Conservation (phyloP, 2,888 invertebrate genomes). For the Eucera pruinosa region DNA sequence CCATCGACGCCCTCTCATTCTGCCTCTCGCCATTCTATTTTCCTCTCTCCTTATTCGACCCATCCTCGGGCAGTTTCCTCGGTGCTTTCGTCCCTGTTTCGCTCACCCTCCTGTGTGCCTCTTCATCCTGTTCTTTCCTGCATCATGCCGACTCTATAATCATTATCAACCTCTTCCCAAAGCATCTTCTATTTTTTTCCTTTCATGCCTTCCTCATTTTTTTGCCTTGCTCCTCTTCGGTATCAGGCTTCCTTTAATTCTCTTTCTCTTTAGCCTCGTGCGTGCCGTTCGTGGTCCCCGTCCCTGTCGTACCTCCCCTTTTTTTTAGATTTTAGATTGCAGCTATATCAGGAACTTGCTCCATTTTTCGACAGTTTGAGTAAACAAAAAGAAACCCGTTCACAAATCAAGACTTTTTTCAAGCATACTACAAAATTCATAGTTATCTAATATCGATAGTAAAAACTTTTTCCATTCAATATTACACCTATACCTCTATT, state of each 20-base stretch:
- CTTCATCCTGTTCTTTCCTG: slow-evolving; percentile 49
- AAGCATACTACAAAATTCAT: no score
- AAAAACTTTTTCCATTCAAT: no score
- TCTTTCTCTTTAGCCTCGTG: slow-evolving; percentile 25
- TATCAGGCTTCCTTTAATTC: slow-evolving; percentile 38
- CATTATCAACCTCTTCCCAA: slow-evolving; percentile 74
- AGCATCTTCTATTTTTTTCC: slow-evolving; percentile 40
- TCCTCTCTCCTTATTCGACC: slow-evolving; percentile 64
- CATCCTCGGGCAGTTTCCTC: slow-evolving; percentile 67
- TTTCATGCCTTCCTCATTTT: slow-evolving; percentile 39
- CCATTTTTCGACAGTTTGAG: no score
- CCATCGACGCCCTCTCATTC: slow-evolving; percentile 79
- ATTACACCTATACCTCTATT: no score
- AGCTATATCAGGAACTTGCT: no score
- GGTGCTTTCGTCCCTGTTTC: slow-evolving; percentile 50
- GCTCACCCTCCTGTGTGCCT: slow-evolving; percentile 24
- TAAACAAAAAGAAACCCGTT: no score
- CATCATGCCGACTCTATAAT: slow-evolving; percentile 75
- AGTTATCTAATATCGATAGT: no score
- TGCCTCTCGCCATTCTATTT: slow-evolving; percentile 74
- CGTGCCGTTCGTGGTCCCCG: slow-evolving; percentile 45
- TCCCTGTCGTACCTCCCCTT: slow-evolving; percentile 55
- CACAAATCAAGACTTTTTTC: no score
- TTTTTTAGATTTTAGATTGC: slow-evolving; percentile 75
- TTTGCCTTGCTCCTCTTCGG: slow-evolving; percentile 23